Evolutionary conservation across 2,888 invertebrate genomes (phyloP).

Genomic region (Vesta saturnalis): DNA sequence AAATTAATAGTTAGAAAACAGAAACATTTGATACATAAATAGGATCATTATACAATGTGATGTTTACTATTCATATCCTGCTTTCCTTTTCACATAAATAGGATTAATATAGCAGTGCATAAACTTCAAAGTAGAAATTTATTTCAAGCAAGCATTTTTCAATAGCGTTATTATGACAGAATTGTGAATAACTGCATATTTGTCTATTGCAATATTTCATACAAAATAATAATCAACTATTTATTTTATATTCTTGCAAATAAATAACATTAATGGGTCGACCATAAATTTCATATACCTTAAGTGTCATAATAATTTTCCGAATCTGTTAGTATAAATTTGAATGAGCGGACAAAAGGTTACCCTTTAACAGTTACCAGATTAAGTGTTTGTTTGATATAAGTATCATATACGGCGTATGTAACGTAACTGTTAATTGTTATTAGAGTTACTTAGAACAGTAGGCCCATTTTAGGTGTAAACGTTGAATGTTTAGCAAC

Average conservation of each 20-base stretch:
- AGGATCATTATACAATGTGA: neutral
- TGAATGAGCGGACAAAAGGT: neutral
- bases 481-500: slow-evolving; percentile 32
- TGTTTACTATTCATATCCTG: neutral
- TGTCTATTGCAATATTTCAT: neutral
- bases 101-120: neutral
- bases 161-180: neutral
- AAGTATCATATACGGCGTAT: slow-evolving; percentile 2
- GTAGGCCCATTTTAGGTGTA: slow-evolving; percentile 33
- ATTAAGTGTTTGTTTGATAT: slow-evolving; percentile 12
- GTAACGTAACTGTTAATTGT: slow-evolving; percentile 18
- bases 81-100: neutral
- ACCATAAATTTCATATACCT: too few species aligned
- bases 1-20: too few species aligned
- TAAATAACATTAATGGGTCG: neutral
- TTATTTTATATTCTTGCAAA: neutral
- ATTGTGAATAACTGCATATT: neutral
- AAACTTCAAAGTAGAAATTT: neutral
- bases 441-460: slow-evolving; percentile 28
- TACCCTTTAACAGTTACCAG: neutral
- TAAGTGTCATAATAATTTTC: neutral
- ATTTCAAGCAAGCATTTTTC: neutral
- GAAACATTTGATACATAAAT: too few species aligned
- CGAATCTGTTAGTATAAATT: neutral
- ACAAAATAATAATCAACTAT: neutral